Conservation (phyloP, 2,888 invertebrate genomes). For the Lutraria lutraria region DNA sequence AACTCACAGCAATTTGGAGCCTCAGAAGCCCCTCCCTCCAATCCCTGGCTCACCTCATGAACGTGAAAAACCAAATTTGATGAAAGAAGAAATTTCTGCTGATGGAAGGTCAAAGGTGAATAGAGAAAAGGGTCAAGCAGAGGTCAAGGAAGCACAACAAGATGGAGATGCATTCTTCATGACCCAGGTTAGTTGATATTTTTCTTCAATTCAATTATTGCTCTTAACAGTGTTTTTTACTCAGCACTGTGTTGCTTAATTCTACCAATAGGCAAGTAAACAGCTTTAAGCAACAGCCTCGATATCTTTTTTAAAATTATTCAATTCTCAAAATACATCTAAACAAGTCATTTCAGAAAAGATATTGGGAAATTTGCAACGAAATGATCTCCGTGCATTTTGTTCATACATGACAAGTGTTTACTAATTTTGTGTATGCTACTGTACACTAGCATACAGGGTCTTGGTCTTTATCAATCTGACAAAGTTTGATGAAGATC, state of each 20-base stretch:
- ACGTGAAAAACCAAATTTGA: conserved; percentile 36
- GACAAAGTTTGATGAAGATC: too few relatives aligned
- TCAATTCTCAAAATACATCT: too few relatives aligned
- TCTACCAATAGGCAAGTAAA: too few relatives aligned
- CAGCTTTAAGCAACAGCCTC: too few relatives aligned
- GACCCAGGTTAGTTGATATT: conserved; percentile 81
- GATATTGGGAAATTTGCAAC: too few relatives aligned
- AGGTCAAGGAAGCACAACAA: conserved; percentile 46
- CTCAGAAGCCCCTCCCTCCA: conserved; percentile 67
- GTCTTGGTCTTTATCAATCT: too few relatives aligned
- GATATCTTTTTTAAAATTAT: too few relatives aligned
- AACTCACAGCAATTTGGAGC: conserved; percentile 56
- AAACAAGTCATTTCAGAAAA: too few relatives aligned
- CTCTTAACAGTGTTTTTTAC: not conserved
- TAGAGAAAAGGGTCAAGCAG: conserved; percentile 56
- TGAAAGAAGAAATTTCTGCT: conserved; percentile 19
- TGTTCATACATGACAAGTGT: too few relatives aligned
- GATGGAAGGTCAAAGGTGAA: conserved; percentile 52
- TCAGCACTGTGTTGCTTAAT: not conserved
- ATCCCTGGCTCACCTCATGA: conserved; percentile 67
- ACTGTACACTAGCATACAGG: too few relatives aligned
- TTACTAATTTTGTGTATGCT: too few relatives aligned
- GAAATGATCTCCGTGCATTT: too few relatives aligned
- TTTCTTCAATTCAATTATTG: not conserved
- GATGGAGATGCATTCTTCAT: conserved; percentile 84